Conservation (phyloP, 2,797 vertebrate genomes). For the Karalla daura region DNA sequence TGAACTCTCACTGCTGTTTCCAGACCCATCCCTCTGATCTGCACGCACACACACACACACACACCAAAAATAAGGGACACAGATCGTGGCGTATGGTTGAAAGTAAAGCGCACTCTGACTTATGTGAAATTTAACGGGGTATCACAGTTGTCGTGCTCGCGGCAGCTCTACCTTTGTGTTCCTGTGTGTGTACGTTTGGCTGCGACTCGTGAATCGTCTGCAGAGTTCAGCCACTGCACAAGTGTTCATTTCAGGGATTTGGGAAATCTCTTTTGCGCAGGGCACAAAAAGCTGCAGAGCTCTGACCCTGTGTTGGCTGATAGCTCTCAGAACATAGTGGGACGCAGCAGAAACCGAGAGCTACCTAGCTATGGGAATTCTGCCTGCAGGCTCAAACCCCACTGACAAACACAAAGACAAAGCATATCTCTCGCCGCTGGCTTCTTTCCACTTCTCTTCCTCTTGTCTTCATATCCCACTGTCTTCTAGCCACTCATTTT, state of each 20-base stretch:
- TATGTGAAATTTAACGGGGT: slow-evolving; percentile 57
- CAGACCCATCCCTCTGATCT: slow-evolving; percentile 23
- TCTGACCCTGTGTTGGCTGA: slow-evolving; percentile 62
- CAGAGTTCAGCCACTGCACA: slow-evolving; percentile 45
- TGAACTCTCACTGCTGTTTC: slow-evolving; percentile 38
- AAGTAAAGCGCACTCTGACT: slow-evolving; percentile 58
- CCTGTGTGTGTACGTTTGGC: slow-evolving; percentile 25
- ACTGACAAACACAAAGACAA: slow-evolving; percentile 59
- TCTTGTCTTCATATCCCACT: slow-evolving; percentile 13
- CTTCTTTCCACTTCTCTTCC: slow-evolving; percentile 19
- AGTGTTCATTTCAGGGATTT: slow-evolving; percentile 70
- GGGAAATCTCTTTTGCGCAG: slow-evolving; percentile 57
- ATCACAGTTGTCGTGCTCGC: slow-evolving; percentile 19
- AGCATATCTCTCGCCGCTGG: slow-evolving; percentile 38
- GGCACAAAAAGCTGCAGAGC: slow-evolving; percentile 52
- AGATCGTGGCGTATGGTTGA: slow-evolving; percentile 31
- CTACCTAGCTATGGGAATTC: slow-evolving; percentile 30
- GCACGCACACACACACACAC: slow-evolving; percentile 33
- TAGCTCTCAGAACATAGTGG: slow-evolving; percentile 59
- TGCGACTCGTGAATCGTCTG: slow-evolving; percentile 28
- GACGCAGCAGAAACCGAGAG: slow-evolving; percentile 52
- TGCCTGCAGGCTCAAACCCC: slow-evolving; percentile 38
- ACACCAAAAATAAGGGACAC: slow-evolving; percentile 14
- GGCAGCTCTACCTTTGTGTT: not conserved
- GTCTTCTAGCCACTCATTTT: slow-evolving; percentile 21